phyloP scores from a whole-genome alignment of 2,797 vertebrate genomes.

The Parauchenoglanis ngamensis region DNA sequence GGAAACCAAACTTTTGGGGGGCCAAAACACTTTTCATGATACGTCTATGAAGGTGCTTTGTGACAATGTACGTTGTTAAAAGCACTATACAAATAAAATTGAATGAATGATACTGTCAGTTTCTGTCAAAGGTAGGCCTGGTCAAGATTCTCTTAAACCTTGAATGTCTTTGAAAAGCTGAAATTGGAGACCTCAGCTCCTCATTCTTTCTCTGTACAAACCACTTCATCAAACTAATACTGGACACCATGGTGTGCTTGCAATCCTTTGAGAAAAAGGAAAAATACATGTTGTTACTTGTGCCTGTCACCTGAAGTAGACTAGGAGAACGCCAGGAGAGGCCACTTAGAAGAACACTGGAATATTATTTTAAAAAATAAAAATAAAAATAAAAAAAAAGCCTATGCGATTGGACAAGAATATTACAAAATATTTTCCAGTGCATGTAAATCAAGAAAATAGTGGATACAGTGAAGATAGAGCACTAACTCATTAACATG shows the following conservation, averaged over 20 bases:
- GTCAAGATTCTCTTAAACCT: conserved; percentile 51
- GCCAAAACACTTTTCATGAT: conserved; percentile 65
- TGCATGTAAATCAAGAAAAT: conserved; percentile 79
- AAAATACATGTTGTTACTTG: conserved; percentile 64
- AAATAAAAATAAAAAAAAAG: conserved; percentile 44
- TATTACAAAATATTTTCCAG: conserved; percentile 80
- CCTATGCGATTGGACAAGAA: conserved; percentile 66
- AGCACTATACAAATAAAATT: too few species aligned
- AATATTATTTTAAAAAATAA: conserved; percentile 39
- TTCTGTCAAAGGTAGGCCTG: conserved; percentile 71
- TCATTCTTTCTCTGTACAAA: conserved; percentile 59
- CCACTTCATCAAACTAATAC: conserved; percentile 62
- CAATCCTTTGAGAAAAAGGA: conserved; percentile 68
- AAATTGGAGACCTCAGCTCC: conserved; percentile 14
- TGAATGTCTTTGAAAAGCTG: background rate
- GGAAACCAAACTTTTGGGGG: background rate
- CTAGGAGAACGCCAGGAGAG: conserved; percentile 61
- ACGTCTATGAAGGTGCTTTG: too few species aligned
- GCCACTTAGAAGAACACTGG: conserved; percentile 69
- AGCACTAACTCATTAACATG: conserved; percentile 43
- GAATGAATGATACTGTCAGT: conserved; percentile 67
- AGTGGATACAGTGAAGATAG: conserved; percentile 56
- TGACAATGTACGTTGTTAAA: too few species aligned
- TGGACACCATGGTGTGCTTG: conserved; percentile 70
- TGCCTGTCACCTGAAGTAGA: conserved; percentile 57